Conservation (phyloP, 2,888 invertebrate genomes). For the Tuta absoluta region DNA sequence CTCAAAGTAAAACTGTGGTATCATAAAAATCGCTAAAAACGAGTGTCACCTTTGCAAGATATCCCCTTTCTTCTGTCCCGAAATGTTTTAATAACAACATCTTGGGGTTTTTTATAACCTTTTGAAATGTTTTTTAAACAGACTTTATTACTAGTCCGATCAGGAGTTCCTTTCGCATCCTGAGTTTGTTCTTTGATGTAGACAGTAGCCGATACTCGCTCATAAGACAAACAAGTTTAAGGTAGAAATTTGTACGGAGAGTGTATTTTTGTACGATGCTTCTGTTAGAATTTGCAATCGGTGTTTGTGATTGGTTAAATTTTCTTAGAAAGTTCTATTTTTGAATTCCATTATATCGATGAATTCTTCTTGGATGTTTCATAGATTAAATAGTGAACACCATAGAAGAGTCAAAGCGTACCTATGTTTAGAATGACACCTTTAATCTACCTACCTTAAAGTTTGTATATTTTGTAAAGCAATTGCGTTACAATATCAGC, state of each 20-base stretch:
- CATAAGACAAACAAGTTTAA: constrained; percentile 39
- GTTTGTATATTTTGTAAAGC: neutral
- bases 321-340: constrained; percentile 20
- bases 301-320: constrained; percentile 10
- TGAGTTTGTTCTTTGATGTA: constrained; percentile 74
- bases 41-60: neutral
- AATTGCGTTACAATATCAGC: neutral
- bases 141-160: constrained; percentile 79
- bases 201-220: constrained; percentile 46
- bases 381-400: neutral
- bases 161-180: constrained; percentile 80
- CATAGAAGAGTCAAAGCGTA: no score
- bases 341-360: neutral
- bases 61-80: constrained; percentile 64
- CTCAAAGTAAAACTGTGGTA: no score
- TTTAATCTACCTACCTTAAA: no score
- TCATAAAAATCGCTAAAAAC: constrained; percentile 2
- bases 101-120: constrained; percentile 71
- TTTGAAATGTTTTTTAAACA: constrained; percentile 70
- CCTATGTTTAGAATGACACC: no score
- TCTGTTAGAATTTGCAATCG: constrained; percentile 15
- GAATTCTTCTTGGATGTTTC: neutral
- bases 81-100: constrained; percentile 69
- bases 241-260: constrained; percentile 41
- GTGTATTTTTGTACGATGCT: constrained; percentile 5